Conservation (phyloP, 2,797 vertebrate species). For the Onychomys torridus region DNA sequence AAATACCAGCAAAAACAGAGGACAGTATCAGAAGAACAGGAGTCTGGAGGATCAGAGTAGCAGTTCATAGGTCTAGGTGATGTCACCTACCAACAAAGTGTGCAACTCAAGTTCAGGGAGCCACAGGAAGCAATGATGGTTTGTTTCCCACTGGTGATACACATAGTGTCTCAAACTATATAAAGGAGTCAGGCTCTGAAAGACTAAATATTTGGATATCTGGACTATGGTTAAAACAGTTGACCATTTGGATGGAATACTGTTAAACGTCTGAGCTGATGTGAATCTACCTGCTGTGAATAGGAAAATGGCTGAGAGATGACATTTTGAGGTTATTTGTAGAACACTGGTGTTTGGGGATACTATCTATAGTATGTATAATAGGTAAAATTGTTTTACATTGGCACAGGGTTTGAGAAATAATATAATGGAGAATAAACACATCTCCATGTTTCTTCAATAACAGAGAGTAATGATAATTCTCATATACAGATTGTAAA, state of each 20-base stretch:
- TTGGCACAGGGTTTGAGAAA: not conserved
- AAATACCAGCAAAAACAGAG: not conserved
- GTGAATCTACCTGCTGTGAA: not conserved
- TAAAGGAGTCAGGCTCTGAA: not conserved
- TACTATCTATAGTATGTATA: not conserved
- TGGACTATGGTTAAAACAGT: not conserved
- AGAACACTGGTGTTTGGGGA: not conserved
- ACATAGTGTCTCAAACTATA: too few species aligned
- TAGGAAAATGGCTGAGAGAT: not conserved
- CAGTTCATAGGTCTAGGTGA: not conserved
- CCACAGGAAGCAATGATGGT: not conserved
- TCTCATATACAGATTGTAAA: not conserved
- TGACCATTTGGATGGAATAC: not conserved
- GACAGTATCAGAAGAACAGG: not conserved
- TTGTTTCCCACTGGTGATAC: not conserved
- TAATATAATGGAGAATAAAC: not conserved
- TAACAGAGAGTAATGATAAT: not conserved
- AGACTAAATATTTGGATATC: not conserved
- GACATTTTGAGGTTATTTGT: not conserved
- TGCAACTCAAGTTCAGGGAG: not conserved
- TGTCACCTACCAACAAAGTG: not conserved
- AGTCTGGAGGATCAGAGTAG: too few species aligned
- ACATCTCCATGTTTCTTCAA: not conserved
- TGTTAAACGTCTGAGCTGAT: not conserved
- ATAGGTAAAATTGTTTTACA: not conserved